phyloP scores from a whole-genome alignment of 2,113 vertebrate genomes.

The Entomyzon cyanotis region DNA sequence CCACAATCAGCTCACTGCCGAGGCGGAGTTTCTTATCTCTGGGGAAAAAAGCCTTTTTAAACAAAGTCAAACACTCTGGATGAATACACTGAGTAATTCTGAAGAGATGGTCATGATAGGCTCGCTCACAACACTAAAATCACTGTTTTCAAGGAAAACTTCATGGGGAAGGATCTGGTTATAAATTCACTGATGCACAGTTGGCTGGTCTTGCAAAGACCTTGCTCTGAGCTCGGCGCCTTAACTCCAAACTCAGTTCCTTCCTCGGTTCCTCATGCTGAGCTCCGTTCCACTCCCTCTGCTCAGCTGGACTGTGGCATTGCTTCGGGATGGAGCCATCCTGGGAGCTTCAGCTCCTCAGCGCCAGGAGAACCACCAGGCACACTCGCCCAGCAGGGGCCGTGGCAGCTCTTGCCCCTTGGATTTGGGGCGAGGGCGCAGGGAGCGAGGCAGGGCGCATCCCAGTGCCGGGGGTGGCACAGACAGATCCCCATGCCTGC shows the following conservation, averaged over 20 bases:
- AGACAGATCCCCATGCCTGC: no score
- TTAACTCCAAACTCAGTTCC: background rate
- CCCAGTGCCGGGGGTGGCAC: no score
- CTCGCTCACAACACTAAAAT: background rate
- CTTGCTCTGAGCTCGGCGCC: background rate
- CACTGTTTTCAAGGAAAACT: background rate
- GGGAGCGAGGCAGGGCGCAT: accelerated
- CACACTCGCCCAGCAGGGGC: accelerated
- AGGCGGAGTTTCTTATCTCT: background rate
- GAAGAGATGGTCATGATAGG: background rate
- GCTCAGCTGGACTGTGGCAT: background rate
- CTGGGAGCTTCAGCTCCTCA: background rate
- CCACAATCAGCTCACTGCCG: background rate
- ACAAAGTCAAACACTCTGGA: background rate
- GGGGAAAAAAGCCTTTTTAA: background rate
- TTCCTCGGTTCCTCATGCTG: background rate
- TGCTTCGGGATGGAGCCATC: background rate
- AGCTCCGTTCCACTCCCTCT: accelerated
- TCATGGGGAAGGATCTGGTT: background rate
- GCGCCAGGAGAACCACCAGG: background rate
- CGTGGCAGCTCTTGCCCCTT: accelerated
- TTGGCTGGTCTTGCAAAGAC: background rate
- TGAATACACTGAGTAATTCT: background rate
- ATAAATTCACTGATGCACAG: background rate
- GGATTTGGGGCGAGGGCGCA: background rate